Evolutionary conservation across 2,888 invertebrate genomes (phyloP).

Genomic region (Stegophylla sp.): DNA sequence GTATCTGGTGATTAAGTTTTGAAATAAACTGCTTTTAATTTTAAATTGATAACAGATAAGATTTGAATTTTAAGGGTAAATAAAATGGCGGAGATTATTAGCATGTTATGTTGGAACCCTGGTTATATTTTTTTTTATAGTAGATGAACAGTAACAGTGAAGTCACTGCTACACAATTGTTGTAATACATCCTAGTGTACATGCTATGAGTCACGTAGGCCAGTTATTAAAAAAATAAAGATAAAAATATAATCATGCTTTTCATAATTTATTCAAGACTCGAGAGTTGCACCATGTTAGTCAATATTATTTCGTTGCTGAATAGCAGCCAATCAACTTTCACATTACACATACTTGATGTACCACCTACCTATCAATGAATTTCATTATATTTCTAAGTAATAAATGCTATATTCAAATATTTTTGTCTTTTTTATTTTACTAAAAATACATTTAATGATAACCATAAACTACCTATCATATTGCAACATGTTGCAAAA

Average conservation of each 20-base stretch:
- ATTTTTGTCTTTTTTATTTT: not conserved
- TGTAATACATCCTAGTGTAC: too few species aligned
- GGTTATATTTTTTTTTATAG: too few species aligned
- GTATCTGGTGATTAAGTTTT: too few species aligned
- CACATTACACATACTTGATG: too few species aligned
- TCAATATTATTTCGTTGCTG: not conserved
- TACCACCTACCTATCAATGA: too few species aligned
- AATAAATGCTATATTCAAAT: not conserved
- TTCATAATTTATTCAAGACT: not conserved
- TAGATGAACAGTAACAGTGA: too few species aligned
- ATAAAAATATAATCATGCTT: not conserved
- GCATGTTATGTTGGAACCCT: slow-evolving; percentile 4
- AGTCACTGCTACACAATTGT: not conserved
- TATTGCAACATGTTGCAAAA: too few species aligned
- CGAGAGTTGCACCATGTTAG: not conserved
- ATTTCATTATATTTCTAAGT: too few species aligned
- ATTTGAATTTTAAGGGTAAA: not conserved
- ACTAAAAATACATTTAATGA: not conserved
- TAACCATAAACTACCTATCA: too few species aligned
- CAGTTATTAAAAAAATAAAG: not conserved
- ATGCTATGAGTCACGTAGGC: not conserved
- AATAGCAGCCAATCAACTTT: too few species aligned
- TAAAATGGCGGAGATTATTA: not conserved
- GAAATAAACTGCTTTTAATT: not conserved
- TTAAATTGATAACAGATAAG: not conserved